Base-by-base conservation (phyloP, 2,113 vertebrate species). In the Ranitomeya variabilis region DNA sequence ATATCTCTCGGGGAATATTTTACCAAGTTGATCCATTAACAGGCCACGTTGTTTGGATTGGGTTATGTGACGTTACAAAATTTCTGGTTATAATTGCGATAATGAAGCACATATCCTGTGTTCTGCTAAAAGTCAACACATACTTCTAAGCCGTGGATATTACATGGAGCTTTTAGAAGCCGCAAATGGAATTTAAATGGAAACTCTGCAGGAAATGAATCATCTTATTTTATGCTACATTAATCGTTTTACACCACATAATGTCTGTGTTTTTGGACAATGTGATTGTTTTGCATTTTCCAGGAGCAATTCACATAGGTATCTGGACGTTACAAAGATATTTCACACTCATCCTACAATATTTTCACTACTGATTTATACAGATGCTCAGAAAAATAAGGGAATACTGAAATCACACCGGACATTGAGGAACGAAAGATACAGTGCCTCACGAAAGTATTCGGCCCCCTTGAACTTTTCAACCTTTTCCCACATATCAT, bases 41-140 rank as follows among this genome's bases (percentile, higher is more conserved):
- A 83, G 69, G 31, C 26, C 18, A 62, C 45, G 62, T 76, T 83
- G 37, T 76, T 54, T 82, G 31, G 13, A 73, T 26, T 54, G 64
- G 23, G 59, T 88, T 69, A 67, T 69, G 66, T 62, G 52, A 21
- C 80, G 76, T 76, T 83, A 76, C 54, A 82, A 62, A 26, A 74
- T 74, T 83, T 52, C 80, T 16, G 83, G 67, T 79, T 62, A 67
- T 84, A 84, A 89, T 79, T 89, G 64, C 84, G 73, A 89, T 89
- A 37, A 67, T 67, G 81, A 18, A 21, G 16, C n/a, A 54, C 26
- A 77, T 54, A 84, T 84, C 73, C 71, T 84, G 81, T 62, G 80
- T n/a, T 76, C 81, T 89, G 81, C n/a, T 66, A 21, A 82, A 83
- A 84, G 71, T 77, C 80, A 55, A 51, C n/a, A 73, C 52, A 74